Conservation (phyloP, 2,888 invertebrate species). For the Melipona beecheii region DNA sequence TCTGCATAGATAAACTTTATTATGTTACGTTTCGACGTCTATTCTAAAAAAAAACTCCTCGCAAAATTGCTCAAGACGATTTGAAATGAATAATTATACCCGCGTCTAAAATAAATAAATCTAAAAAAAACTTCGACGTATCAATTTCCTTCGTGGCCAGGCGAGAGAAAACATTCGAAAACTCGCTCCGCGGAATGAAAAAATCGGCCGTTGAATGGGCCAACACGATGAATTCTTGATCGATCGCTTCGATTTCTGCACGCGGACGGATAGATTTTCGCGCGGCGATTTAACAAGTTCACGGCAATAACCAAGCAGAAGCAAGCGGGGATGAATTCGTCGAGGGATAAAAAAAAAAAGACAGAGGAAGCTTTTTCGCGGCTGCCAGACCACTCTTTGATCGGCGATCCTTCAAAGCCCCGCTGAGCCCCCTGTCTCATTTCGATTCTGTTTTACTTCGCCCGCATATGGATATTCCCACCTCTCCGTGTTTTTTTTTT, state of each 20-base stretch:
- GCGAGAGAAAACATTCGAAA: not conserved
- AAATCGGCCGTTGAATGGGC: not conserved
- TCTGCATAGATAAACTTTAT: too few species aligned
- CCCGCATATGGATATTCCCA: constrained; percentile 79
- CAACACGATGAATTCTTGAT: constrained; percentile 5
- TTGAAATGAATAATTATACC: too few species aligned
- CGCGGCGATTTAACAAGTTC: constrained; percentile 48
- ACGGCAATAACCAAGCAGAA: constrained; percentile 58
- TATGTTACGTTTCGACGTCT: too few species aligned
- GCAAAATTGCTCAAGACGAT: not conserved
- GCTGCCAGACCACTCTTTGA: constrained; percentile 71
- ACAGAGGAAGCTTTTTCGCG: constrained; percentile 38
- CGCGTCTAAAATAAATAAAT: too few species aligned
- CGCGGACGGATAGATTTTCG: constrained; percentile 39
- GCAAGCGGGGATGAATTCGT: constrained; percentile 54
- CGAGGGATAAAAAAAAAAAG: not conserved
- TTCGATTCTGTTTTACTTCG: constrained; percentile 80
- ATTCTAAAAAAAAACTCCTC: too few species aligned
- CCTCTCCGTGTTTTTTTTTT: constrained; percentile 18
- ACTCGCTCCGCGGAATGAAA: not conserved
- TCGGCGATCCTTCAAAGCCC: constrained; percentile 76
- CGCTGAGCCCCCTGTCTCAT: constrained; percentile 75
- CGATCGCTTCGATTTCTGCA: constrained; percentile 30
- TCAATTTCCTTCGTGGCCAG: too few species aligned
- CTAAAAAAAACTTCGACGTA: not conserved